Conservation (phyloP, 2,797 vertebrate genomes). For the Argentina silus region DNA sequence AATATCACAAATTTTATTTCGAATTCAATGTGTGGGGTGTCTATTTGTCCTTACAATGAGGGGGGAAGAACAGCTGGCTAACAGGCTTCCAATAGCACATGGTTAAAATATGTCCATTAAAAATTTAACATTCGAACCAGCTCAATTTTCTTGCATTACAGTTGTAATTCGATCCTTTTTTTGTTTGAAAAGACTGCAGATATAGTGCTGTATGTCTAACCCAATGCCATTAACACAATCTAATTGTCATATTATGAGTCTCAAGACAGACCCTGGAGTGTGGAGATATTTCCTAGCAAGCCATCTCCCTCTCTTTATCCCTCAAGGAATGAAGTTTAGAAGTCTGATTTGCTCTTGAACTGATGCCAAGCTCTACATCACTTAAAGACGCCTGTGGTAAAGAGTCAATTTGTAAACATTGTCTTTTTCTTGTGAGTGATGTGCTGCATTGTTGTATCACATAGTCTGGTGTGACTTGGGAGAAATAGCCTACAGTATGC, state of each 20-base stretch:
- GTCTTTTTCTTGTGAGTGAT: not conserved
- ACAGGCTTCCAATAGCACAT: not conserved
- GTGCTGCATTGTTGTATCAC: not conserved
- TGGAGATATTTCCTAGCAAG: not conserved
- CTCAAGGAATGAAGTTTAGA: slow-evolving; percentile 20
- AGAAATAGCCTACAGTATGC: no score
- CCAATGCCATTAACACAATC: slow-evolving; percentile 46
- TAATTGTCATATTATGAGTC: not conserved
- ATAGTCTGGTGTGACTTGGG: not conserved
- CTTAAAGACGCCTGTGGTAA: slow-evolving; percentile 1
- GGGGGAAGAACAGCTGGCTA: no score
- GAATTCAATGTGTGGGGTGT: no score
- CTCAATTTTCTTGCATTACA: slow-evolving; percentile 13
- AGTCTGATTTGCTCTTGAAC: slow-evolving; percentile 11
- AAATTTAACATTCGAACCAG: not conserved
- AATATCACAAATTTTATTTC: no score
- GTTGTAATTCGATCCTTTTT: slow-evolving; percentile 30
- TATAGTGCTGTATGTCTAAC: slow-evolving; percentile 13
- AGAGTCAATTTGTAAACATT: not conserved
- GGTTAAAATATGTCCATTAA: not conserved
- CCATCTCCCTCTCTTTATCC: slow-evolving; percentile 12
- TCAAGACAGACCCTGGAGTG: slow-evolving; percentile 16
- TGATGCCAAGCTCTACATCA: not conserved
- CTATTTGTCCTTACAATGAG: no score
- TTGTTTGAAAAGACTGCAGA: not conserved